Conservation (phyloP, 1,140 invertebrate genomes). For the Meloidogyne chitwoodi region DNA sequence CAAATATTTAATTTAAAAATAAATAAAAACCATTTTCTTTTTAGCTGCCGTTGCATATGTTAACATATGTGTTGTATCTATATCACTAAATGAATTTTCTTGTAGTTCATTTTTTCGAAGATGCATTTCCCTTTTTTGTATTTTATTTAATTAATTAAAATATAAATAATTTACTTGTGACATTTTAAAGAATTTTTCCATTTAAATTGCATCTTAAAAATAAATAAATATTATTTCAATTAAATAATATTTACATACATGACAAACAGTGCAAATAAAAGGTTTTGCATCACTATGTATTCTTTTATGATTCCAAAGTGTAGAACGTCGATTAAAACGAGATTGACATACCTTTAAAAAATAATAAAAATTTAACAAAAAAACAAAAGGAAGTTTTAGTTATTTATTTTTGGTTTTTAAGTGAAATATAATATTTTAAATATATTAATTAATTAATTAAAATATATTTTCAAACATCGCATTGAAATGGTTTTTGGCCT, state of each 20-base stretch:
- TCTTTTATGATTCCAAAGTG: slow-evolving; percentile 58
- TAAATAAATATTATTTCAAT: not conserved
- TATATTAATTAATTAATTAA: not conserved
- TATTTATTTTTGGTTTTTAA: too few species aligned
- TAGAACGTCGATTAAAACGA: slow-evolving; percentile 58
- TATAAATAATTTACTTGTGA: slow-evolving; percentile 39
- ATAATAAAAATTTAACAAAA: too few species aligned
- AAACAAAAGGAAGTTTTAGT: too few species aligned
- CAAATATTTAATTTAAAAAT: not conserved
- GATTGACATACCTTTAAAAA: slow-evolving; percentile 54
- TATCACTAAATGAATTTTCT: slow-evolving; percentile 21
- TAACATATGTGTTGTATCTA: slow-evolving; percentile 51
- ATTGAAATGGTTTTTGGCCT: slow-evolving; percentile 53
- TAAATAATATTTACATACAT: not conserved
- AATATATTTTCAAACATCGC: slow-evolving; percentile 42
- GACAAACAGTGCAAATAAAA: slow-evolving; percentile 56
- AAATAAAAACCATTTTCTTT: slow-evolving; percentile 30
- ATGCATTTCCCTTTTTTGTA: slow-evolving; percentile 52
- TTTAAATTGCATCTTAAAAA: slow-evolving; percentile 58
- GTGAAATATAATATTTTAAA: not conserved
- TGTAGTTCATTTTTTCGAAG: slow-evolving; percentile 51
- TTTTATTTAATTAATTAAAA: not conserved
- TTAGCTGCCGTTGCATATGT: slow-evolving; percentile 59
- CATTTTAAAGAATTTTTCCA: slow-evolving; percentile 60
- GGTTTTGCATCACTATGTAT: slow-evolving; percentile 59